phyloP scores from a whole-genome alignment of 2,113 vertebrate species.

The Corynorhinus townsendii region DNA sequence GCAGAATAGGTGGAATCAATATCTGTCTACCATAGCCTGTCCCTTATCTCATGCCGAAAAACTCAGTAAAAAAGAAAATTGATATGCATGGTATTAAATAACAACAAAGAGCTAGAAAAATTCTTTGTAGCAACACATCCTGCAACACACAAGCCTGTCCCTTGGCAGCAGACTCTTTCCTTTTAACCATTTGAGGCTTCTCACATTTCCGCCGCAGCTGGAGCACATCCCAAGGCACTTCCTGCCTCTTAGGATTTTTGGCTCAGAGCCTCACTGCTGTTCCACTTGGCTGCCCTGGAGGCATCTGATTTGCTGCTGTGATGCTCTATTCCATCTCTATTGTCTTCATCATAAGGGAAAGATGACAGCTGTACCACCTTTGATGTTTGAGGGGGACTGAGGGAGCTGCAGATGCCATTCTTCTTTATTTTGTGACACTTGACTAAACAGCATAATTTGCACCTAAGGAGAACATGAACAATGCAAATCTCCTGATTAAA shows the following conservation, averaged over 20 bases:
- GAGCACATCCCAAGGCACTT: background rate
- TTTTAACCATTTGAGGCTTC: constrained; percentile 46
- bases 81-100: constrained; percentile 12
- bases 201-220: constrained; percentile 23
- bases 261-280: background rate
- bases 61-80: constrained; percentile 9
- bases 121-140: background rate
- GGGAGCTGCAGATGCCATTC: background rate
- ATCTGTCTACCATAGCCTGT: background rate
- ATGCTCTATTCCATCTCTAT: constrained; percentile 32
- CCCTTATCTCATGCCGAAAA: background rate
- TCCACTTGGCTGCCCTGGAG: constrained; percentile 10
- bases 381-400: background rate
- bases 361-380: constrained; percentile 21
- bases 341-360: constrained; percentile 46
- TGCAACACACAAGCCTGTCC: background rate
- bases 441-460: constrained; percentile 58
- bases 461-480: background rate
- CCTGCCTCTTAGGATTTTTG: constrained; percentile 32
- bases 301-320: background rate
- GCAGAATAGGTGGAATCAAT: constrained; percentile 8
- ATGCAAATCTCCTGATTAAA: constrained; percentile 48
- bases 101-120: constrained; percentile 29
- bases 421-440: constrained; percentile 55
- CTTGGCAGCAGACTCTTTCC: background rate